Percentiles rank a stretch among this genome's conserved stretches.
phyloP scores from a whole-genome alignment of 2,888 invertebrate genomes.

The Drosophila picticornis region DNA sequence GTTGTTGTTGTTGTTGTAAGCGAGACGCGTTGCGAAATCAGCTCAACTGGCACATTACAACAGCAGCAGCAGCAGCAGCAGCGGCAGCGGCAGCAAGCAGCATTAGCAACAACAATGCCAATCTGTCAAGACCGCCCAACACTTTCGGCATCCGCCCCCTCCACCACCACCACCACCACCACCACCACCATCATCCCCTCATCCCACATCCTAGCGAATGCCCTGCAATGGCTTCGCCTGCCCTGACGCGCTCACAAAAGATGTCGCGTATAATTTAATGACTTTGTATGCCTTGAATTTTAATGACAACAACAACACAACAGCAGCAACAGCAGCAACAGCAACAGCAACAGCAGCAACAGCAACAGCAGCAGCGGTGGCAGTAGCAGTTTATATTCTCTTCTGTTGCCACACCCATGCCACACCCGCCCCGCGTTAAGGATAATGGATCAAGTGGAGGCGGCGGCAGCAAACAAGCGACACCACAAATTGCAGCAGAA shows the following conservation, averaged over 20 bases:
- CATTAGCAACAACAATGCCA: slow-evolving; percentile 44
- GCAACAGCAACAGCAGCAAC: slow-evolving; percentile 39
- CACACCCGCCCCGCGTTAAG: slow-evolving; percentile 42
- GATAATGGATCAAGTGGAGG: slow-evolving; percentile 81
- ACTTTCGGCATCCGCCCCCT: slow-evolving; percentile 41
- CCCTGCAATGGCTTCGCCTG: slow-evolving; percentile 7
- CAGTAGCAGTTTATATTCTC: slow-evolving; percentile 29
- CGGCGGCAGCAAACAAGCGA: slow-evolving; percentile 70
- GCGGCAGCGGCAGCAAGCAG: slow-evolving; percentile 36
- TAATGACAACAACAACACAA: slow-evolving; percentile 75
- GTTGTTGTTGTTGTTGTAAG: slow-evolving; percentile 8
- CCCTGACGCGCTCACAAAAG: slow-evolving; percentile 61
- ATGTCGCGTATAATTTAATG: slow-evolving; percentile 83
- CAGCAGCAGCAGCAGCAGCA: slow-evolving; percentile 33
- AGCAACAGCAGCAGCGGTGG: slow-evolving; percentile 14
- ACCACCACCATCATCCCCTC: slow-evolving; percentile 5
- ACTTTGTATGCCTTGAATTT: slow-evolving; percentile 84
- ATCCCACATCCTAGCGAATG: not conserved
- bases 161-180: not conserved
- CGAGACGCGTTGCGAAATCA: slow-evolving; percentile 63
- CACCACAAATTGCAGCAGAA: slow-evolving; percentile 76
- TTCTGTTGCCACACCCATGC: slow-evolving; percentile 4
- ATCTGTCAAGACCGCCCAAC: slow-evolving; percentile 63
- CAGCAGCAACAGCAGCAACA: slow-evolving; percentile 50
- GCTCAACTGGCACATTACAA: slow-evolving; percentile 57